Conservation (phyloP, 2,888 invertebrate species). For the Adelognathus sp. region DNA sequence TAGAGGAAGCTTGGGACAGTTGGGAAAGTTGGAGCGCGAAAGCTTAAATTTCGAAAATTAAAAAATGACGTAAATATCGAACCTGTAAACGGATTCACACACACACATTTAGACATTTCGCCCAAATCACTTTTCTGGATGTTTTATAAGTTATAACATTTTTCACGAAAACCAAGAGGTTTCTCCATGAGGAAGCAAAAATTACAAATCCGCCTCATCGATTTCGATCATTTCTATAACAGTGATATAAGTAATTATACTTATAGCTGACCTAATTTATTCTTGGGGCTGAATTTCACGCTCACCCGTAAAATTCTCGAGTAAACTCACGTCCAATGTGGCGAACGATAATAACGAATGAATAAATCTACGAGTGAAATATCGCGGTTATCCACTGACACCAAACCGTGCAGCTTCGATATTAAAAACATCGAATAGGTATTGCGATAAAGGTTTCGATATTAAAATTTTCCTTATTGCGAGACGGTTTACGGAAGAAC, state of each 20-base stretch:
- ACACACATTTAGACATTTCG: background rate
- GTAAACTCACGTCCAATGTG: too few relatives aligned
- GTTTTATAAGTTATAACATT: background rate
- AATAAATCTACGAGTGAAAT: background rate
- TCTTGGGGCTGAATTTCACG: too few relatives aligned
- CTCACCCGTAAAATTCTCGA: too few relatives aligned
- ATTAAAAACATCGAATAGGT: constrained; percentile 62
- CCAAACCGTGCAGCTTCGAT: constrained; percentile 26
- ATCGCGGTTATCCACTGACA: background rate
- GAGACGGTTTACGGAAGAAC: constrained; percentile 40
- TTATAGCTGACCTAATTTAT: too few relatives aligned
- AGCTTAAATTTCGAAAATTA: too few relatives aligned
- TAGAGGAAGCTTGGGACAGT: too few relatives aligned
- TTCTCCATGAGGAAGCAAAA: too few relatives aligned
- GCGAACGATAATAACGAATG: background rate
- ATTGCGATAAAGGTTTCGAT: constrained; percentile 54
- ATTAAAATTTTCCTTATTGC: constrained; percentile 55
- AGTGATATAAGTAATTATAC: too few relatives aligned
- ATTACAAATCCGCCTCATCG: too few relatives aligned
- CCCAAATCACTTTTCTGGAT: background rate
- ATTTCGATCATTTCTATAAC: too few relatives aligned
- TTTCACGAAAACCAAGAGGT: background rate
- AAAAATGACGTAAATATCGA: too few relatives aligned
- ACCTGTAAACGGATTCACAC: background rate
- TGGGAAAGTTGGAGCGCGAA: too few relatives aligned